Base-by-base conservation (phyloP, 2,797 vertebrate genomes). In the Eulemur coronatus region DNA sequence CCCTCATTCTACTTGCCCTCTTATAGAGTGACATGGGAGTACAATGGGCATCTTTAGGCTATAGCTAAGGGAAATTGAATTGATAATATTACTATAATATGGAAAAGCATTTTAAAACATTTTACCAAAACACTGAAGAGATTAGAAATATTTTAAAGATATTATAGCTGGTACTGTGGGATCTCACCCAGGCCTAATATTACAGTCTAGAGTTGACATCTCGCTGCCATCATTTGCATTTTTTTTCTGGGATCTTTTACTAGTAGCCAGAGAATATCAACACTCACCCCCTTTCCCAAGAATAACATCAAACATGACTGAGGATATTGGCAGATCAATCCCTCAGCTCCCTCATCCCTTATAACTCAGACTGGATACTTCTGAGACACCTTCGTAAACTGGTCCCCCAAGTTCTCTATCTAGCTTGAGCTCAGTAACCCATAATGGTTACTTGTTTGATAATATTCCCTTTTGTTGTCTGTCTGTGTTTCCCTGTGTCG, bases 61-160 rank as follows among this genome's bases (percentile, higher is more conserved):
- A 76, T 14, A 5, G 35, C 17, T 67, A 79, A 89, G 17, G 15
- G 18, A 89, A 87, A 67, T 1, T 78, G 12, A 72, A 69, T 46
- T 35, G 11, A 1, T 12, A 84, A 57, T 76, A 38, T 28, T 75
- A 55, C 7, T 67, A 48, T 2, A 85, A 55, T n/a, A 33, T 30
- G 22, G 13, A 30, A 93, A 93, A 89, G 3, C 17, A 89, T 67
- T 43, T 33, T 33, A 33, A 88, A 93, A 65, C 15, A 48, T 89
- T 81, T 69, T 80, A 89, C 61, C 35, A 38, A 70, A 61, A 63
- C 11, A 76, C 61, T 59, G 1, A 93, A 63, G 8, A 95, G 15
- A 65, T 81, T 67, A 75, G 46, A 79, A 91, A 82, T 30, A 70
- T 13, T 65, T 91, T 89, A 41, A 78, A 86, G 33, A 78, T 14